phyloP scores from a whole-genome alignment of 1,140 invertebrate species.

The Euglossa dilemma region DNA sequence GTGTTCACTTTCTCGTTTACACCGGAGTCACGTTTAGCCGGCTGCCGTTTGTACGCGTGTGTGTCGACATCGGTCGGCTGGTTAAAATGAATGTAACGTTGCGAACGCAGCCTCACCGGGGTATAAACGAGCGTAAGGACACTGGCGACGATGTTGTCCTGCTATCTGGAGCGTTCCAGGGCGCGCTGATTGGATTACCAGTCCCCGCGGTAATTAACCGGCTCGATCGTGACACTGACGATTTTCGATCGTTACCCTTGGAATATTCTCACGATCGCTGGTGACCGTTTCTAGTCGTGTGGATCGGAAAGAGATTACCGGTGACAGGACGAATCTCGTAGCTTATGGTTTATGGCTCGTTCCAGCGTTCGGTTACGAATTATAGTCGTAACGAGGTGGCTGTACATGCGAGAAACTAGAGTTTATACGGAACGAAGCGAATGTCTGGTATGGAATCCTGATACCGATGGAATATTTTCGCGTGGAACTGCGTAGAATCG shows the following conservation, averaged over 20 bases:
- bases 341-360: no score
- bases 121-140: slow-evolving; percentile 48
- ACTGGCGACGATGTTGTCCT: not conserved
- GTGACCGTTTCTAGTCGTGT: no score
- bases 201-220: not conserved
- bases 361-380: no score
- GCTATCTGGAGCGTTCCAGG: slow-evolving; percentile 30
- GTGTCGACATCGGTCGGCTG: slow-evolving; percentile 54
- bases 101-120: slow-evolving; percentile 4
- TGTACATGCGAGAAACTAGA: no score
- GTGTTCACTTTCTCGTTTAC: slow-evolving; percentile 71
- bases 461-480: no score
- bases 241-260: not conserved
- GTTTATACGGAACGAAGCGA: no score
- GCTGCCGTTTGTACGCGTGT: slow-evolving; percentile 37
- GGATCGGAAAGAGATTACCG: not conserved
- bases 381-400: no score
- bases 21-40: slow-evolving; percentile 66
- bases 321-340: no score
- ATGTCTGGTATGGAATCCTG: no score
- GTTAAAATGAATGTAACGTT: slow-evolving; percentile 52
- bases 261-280: not conserved
- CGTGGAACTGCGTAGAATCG: no score
- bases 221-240: not conserved
- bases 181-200: not conserved